A percentile compares a stretch with the other conserved stretches of the same genome.
These are phyloP conservation scores for Toxotes lorentzi DNA, from an alignment of 2,797 vertebrate species.

Conservation along the genomic window DNA sequence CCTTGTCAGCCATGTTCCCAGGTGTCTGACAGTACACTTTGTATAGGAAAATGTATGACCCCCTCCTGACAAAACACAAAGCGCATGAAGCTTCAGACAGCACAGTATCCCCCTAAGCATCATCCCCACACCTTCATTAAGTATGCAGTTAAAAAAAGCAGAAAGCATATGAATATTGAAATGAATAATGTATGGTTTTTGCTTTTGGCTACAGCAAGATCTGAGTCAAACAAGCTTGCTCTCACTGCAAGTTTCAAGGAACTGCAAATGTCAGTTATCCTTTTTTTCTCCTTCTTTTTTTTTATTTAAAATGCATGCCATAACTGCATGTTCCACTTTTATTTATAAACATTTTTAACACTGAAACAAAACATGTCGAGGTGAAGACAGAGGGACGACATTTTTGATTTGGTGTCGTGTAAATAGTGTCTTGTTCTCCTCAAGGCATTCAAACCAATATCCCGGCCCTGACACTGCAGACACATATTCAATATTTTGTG, in stretches of 20 bases:
- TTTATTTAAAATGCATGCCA: conserved; percentile 32
- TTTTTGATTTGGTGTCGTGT: conserved; percentile 50
- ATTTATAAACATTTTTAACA: conserved; percentile 38
- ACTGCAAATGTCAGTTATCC: conserved; percentile 68
- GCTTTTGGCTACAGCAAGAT: conserved; percentile 75
- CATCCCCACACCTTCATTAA: conserved; percentile 69
- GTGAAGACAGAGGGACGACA: conserved; percentile 31
- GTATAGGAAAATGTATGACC: conserved; percentile 29
- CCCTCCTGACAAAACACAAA: conserved; percentile 49
- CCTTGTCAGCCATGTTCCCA: conserved; percentile 6
- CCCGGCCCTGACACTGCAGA: conserved; percentile 20
- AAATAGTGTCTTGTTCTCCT: conserved; percentile 33
- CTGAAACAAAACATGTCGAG: conserved; percentile 48
- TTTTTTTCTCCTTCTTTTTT: not conserved
- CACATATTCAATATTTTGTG: conserved; percentile 29
- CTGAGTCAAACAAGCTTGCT: conserved; percentile 56
- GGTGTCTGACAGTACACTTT: conserved; percentile 9
- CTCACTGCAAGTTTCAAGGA: conserved; percentile 65
- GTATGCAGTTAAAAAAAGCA: conserved; percentile 63
- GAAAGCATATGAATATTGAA: conserved; percentile 76
- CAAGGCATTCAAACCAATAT: conserved; percentile 27
- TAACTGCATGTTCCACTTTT: conserved; percentile 29
- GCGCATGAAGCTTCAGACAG: conserved; percentile 39
- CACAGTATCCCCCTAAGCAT: conserved; percentile 37
- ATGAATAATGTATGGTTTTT: conserved; percentile 82